Evolutionary conservation across 92 coral and sea anemone species (phyloP), one percentile per base, ranked within the genome.

Genomic region (Umimayanthus kanabou): DNA sequence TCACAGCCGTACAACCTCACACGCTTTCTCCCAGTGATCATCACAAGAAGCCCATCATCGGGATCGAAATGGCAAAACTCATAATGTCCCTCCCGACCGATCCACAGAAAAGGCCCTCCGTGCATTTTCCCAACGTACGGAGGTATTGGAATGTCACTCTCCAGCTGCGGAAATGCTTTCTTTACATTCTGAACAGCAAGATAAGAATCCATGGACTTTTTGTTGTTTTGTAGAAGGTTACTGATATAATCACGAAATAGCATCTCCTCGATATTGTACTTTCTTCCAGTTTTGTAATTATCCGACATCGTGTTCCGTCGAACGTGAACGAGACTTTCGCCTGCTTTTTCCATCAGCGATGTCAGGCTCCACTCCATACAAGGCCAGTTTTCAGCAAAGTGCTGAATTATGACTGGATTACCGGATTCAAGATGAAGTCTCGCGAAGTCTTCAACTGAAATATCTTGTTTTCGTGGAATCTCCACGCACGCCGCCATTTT

Each of bases 41-140:
- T 83, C 66, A 89, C 88, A 22, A 89, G 82, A 76, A 89, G 14
- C 18, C 86, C 86, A 57, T 89, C 91, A 61, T 89, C 91, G 53
- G 91, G 91, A 29, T 89, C 91, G 29, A 89, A 89, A 64, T 89
- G 91, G 29, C 91, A 89, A 75, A 89, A 89, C 64, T 89, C 91
- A 73, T 89, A 89, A 65, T 89, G 91, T 15, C 86, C 80, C 11
- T 73, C 76, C 29, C 77, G 77, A 57, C 88, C 91, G 9, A 89
- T 83, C 91, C 91, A 89, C 49, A 89, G 47, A 61, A 74, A 89
- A 1, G 91, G 91, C 18, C 91, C 91, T 22, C 80, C 91, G 50
- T 89, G 91, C 40, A 89, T 20, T 76, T 89, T 89, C 11, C 91
- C 91, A 39, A 89, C 82, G 75, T 47, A 83, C 3, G 88, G 67